These are phyloP conservation scores for Rapana venosa DNA, from an alignment of 2,888 invertebrate species.

Conservation along the genomic window DNA sequence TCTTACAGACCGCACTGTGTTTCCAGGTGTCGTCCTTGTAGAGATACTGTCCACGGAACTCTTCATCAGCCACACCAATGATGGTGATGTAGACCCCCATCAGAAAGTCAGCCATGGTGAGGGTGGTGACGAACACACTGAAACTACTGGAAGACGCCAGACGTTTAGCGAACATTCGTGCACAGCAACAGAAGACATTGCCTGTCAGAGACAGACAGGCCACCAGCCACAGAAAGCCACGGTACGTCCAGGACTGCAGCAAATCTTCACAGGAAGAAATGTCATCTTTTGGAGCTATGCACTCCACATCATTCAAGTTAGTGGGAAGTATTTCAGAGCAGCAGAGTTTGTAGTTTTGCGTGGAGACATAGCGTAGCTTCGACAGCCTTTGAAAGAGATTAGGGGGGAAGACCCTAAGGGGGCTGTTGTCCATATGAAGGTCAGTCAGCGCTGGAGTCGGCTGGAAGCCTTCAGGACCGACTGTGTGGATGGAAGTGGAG, in stretches of 20 bases:
- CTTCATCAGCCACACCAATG: slow-evolving; percentile 24
- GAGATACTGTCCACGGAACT: slow-evolving; percentile 1
- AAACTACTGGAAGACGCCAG: not conserved
- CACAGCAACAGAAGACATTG: not conserved
- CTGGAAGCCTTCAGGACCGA: not conserved
- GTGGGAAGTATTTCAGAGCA: not conserved
- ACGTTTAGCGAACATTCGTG: not conserved
- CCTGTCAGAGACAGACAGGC: not conserved
- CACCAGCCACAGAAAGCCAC: slow-evolving; percentile 18
- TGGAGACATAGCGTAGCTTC: not conserved
- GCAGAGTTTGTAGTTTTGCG: slow-evolving; percentile 16
- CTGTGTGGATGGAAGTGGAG: not conserved
- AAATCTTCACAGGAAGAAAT: slow-evolving; percentile 20
- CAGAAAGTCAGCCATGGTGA: slow-evolving; percentile 20
- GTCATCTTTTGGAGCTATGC: not conserved
- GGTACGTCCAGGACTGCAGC: slow-evolving; percentile 16
- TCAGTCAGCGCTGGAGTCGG: not conserved
- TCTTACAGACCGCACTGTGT: not conserved
- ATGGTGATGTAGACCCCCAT: slow-evolving; percentile 12
- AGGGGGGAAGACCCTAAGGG: not conserved
- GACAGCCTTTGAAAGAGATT: not conserved
- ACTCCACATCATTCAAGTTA: not conserved
- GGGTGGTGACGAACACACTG: not conserved
- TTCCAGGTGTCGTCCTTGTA: not conserved
- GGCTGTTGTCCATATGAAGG: not conserved